phyloP scores from a whole-genome alignment of 1,140 invertebrate species.

The Sesamia nonagrioides region DNA sequence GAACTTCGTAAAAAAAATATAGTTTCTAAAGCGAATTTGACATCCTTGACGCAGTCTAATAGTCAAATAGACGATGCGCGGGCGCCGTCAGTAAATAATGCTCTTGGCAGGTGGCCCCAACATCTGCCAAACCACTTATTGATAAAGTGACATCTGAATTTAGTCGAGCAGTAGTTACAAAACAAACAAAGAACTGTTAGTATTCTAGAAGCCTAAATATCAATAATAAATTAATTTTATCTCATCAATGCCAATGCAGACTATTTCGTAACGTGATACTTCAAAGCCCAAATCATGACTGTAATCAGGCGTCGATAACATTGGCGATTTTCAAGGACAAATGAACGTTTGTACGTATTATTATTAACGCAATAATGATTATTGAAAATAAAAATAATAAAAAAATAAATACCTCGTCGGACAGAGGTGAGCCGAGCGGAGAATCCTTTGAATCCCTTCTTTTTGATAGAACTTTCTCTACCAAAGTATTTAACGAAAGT shows the following conservation, averaged over 20 bases:
- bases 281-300: slow-evolving; percentile 62
- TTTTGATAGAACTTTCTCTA: slow-evolving; percentile 64
- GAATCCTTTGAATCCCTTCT: slow-evolving; percentile 68
- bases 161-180: slow-evolving; percentile 16
- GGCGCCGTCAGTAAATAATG: slow-evolving; percentile 15
- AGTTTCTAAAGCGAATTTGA: background rate
- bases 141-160: slow-evolving; percentile 31
- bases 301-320: slow-evolving; percentile 79
- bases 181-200: background rate
- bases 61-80: slow-evolving; percentile 19
- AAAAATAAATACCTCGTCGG: slow-evolving; percentile 60
- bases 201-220: background rate
- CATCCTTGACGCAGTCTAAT: slow-evolving; percentile 6
- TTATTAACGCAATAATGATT: slow-evolving; percentile 50
- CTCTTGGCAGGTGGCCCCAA: slow-evolving; percentile 12
- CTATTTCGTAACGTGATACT: slow-evolving; percentile 37
- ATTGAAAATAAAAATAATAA: slow-evolving; percentile 40
- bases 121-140: slow-evolving; percentile 9
- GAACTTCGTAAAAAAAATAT: background rate
- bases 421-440: slow-evolving; percentile 58
- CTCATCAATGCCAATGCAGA: background rate
- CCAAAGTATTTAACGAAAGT: slow-evolving; percentile 60
- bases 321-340: slow-evolving; percentile 74
- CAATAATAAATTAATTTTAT: slow-evolving; percentile 13
- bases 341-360: slow-evolving; percentile 54